Conservation (phyloP, 2,797 vertebrate genomes). For the Pangasius krempfi region DNA sequence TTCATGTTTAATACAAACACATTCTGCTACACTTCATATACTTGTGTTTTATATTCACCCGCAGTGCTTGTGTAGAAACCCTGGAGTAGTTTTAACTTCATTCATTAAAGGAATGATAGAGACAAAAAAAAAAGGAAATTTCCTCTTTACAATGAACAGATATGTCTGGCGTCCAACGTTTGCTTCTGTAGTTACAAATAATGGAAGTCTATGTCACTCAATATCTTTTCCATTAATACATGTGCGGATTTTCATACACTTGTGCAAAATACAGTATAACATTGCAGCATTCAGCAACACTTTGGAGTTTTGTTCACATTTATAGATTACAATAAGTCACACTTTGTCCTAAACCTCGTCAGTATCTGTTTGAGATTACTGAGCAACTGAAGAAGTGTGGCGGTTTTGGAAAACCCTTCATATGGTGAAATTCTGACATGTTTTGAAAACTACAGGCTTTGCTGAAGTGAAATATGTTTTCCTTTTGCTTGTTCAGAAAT, state of each 20-base stretch:
- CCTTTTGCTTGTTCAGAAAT: not conserved
- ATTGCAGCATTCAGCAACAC: not conserved
- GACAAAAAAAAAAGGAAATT: not conserved
- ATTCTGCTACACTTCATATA: constrained; percentile 28
- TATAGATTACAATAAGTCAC: not conserved
- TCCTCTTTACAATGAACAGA: not conserved
- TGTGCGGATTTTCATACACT: not conserved
- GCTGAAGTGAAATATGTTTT: not conserved
- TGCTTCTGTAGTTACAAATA: not conserved
- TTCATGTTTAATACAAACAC: constrained; percentile 23
- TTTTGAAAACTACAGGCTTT: not conserved
- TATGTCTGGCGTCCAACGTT: not conserved
- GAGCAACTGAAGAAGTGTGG: not conserved
- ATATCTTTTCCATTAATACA: not conserved
- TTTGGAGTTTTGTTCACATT: not conserved
- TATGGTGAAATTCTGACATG: not conserved
- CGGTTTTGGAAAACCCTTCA: not conserved
- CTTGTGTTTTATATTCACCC: constrained; percentile 26
- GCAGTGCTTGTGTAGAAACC: not conserved
- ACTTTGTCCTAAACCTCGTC: not conserved
- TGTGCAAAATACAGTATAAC: not conserved
- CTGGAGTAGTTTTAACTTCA: not conserved
- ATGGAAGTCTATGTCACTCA: not conserved
- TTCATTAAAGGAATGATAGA: constrained; percentile 1
- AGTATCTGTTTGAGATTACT: not conserved